Conservation (phyloP, 2,797 vertebrate species). For the Pempheris klunzingeri region DNA sequence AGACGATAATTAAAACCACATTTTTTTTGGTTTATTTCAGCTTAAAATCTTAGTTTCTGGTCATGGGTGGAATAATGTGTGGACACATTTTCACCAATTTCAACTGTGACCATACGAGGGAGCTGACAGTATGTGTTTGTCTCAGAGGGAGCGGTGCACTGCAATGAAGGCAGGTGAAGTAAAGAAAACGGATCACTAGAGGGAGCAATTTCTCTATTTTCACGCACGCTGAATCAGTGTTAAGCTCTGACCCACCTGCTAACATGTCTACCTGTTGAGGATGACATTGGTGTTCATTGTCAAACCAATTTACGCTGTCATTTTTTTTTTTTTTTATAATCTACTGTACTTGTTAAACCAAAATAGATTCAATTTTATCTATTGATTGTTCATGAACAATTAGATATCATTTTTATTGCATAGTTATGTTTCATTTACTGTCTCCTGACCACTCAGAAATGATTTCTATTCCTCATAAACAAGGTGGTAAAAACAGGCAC, state of each 20-base stretch:
- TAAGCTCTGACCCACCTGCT: conserved; percentile 52
- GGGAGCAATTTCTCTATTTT: conserved; percentile 43
- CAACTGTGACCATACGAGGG: conserved; percentile 67
- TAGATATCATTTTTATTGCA: neutral
- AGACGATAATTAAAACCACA: too few species aligned
- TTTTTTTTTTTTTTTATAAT: neutral
- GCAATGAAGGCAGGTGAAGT: conserved; percentile 20
- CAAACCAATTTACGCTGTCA: neutral
- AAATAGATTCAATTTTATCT: neutral
- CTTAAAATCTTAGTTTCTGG: neutral
- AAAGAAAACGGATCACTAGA: conserved; percentile 48
- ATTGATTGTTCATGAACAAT: neutral
- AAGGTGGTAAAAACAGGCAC: neutral
- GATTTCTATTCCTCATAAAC: neutral
- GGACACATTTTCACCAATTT: neutral
- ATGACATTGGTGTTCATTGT: neutral
- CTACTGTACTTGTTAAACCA: neutral
- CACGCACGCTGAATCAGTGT: neutral
- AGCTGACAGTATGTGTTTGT: conserved; percentile 21
- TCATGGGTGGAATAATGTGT: too few species aligned
- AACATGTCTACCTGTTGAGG: conserved; percentile 56
- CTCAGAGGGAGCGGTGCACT: neutral
- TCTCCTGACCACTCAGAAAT: neutral
- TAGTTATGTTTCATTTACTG: neutral
- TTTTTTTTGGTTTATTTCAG: neutral